Evolutionary conservation across 2,888 invertebrate genomes (phyloP).

Genomic region (Cecidostiba fungosa): DNA sequence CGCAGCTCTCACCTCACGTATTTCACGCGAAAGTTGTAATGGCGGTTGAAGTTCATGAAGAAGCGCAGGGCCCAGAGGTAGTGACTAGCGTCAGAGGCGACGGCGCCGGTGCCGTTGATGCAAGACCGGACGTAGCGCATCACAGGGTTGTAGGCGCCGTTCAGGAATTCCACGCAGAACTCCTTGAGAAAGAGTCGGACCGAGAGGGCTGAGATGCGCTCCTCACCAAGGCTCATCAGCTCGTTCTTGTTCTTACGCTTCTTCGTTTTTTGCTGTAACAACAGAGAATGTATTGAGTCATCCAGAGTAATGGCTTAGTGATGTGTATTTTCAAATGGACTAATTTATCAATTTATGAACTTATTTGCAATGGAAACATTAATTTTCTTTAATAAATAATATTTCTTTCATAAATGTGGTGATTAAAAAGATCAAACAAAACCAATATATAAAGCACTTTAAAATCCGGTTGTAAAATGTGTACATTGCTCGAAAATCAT

Average conservation of each 20-base stretch:
- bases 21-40: slow-evolving; percentile 92
- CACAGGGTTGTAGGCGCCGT: slow-evolving; percentile 95
- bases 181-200: slow-evolving; percentile 95
- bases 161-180: slow-evolving; percentile 96
- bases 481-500: neutral
- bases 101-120: slow-evolving; percentile 84
- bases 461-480: neutral
- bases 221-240: slow-evolving; percentile 84
- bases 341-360: too few species aligned
- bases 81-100: slow-evolving; percentile 94
- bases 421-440: too few species aligned
- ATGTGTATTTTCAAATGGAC: neutral
- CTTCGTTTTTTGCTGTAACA: slow-evolving; percentile 82
- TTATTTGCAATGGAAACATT: too few species aligned
- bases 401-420: too few species aligned
- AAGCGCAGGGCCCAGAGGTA: slow-evolving; percentile 97
- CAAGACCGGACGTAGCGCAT: slow-evolving; percentile 94
- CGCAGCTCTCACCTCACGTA: slow-evolving; percentile 87
- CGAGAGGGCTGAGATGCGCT: slow-evolving; percentile 92
- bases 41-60: slow-evolving; percentile 98
- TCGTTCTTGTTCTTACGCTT: slow-evolving; percentile 90
- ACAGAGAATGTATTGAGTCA: neutral
- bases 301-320: neutral
- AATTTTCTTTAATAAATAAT: too few species aligned
- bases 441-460: too few species aligned